These are phyloP conservation scores for Noctua pronuba DNA, from an alignment of 2,888 invertebrate species.

Conservation along the genomic window DNA sequence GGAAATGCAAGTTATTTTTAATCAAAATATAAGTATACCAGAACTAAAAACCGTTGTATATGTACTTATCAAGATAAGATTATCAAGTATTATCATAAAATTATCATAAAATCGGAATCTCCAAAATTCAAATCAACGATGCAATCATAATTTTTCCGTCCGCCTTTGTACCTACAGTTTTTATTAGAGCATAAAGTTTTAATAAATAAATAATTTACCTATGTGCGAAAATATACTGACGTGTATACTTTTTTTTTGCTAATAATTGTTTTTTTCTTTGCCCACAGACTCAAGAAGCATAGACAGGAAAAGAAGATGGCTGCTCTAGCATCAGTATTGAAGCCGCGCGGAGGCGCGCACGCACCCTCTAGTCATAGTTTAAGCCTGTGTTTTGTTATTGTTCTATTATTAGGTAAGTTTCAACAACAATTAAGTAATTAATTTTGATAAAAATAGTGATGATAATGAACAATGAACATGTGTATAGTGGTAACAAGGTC, in stretches of 20 bases:
- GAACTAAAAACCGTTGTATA: neutral
- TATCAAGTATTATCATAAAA: slow-evolving; percentile 6
- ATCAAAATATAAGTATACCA: slow-evolving; percentile 14
- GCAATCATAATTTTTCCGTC: slow-evolving; percentile 10
- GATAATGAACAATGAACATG: slow-evolving; percentile 7
- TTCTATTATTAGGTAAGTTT: slow-evolving; percentile 83
- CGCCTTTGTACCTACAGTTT: too few relatives aligned
- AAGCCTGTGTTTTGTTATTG: slow-evolving; percentile 78
- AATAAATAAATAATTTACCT: too few relatives aligned
- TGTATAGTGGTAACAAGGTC: neutral
- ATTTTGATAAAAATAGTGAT: neutral
- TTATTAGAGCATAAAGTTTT: too few relatives aligned
- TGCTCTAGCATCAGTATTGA: slow-evolving; percentile 74
- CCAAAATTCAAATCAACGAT: neutral
- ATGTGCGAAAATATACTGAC: neutral
- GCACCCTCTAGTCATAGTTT: slow-evolving; percentile 84
- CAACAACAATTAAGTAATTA: slow-evolving; percentile 14
- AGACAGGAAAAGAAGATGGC: slow-evolving; percentile 77
- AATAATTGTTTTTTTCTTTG: slow-evolving; percentile 67
- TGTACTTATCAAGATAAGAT: slow-evolving; percentile 22
- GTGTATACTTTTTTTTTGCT: neutral
- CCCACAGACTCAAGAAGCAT: slow-evolving; percentile 75
- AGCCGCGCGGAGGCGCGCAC: slow-evolving; percentile 69
- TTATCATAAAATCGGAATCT: slow-evolving; percentile 29
- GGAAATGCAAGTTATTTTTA: slow-evolving; percentile 7